Base-by-base conservation (phyloP, 1,140 invertebrate species). In the Nixonia krombeini region DNA sequence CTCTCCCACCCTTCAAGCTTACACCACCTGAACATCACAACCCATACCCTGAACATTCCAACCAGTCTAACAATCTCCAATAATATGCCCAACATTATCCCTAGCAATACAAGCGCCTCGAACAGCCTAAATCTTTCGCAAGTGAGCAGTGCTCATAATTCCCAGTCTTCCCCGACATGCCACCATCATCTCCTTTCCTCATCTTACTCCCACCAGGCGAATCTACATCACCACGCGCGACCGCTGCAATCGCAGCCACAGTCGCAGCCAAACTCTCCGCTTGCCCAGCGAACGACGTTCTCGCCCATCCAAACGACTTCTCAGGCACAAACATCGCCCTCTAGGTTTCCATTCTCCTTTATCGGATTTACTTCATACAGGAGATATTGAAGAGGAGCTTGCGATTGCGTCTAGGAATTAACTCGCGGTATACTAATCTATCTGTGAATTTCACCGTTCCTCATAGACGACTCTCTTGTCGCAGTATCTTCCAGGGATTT, bases 301-400 rank as follows among this genome's bases (percentile, higher is more conserved):
- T 66, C 75, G n/a, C 41, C 75, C 10, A 70, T 75, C 23, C 79
- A 82, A 29, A 67, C 70, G 8, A 73, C 75, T 12, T 74, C 78
- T 15, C 63, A 10, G 23, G 31, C 66, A 17, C 81, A 76, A 52
- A 66, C 78, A 8, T 46, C 57, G 1, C 41, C 58, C 4, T 74
- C 80, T 41, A 74, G 81, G 28, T 83, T 79, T 47, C 81, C 80
- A 8, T 83, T 82, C 52, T 78, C 82, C 13, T 84, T 81, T 50
- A 69, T 82, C n/a, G 79, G 78, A 45, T 82, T 82, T 52, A 64
- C 79, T 10, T 83, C 80, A n/a, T 84, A 82, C 35, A 74, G 79
- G 49, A 75, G 82, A 71, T 85, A 77, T 58, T 83, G 67, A 73
- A 46, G 6, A 50, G 16, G 18, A 13, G 4, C 4, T 42, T 6